phyloP scores from a whole-genome alignment of 2,113 vertebrate species.

The Parus major region DNA sequence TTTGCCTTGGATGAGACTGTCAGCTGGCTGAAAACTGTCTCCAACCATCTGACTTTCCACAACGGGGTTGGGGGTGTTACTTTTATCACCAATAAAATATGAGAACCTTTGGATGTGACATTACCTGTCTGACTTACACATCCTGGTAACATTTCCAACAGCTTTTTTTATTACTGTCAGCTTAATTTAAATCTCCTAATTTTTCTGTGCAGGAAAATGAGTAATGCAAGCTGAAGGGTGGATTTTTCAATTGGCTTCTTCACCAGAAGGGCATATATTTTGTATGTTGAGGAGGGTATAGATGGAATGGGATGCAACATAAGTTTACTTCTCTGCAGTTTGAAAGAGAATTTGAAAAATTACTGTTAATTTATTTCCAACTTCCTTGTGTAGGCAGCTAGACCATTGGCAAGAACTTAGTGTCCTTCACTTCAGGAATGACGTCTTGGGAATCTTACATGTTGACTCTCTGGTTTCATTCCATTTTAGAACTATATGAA shows the following conservation, averaged over 20 bases:
- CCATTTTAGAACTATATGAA: constrained; percentile 35
- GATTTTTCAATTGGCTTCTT: background rate
- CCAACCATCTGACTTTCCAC: constrained; percentile 56
- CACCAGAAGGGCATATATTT: background rate
- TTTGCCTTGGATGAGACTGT: constrained; percentile 56
- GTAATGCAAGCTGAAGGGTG: background rate
- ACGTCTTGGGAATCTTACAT: background rate
- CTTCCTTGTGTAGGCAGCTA: background rate
- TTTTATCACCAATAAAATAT: constrained; percentile 41
- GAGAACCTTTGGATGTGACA: constrained; percentile 16
- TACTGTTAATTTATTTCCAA: background rate
- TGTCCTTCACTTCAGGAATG: background rate
- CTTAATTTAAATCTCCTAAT: background rate
- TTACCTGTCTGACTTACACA: constrained; percentile 11
- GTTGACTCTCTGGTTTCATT: constrained; percentile 22
- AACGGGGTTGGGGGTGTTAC: background rate
- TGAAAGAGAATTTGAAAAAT: background rate
- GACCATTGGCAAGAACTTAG: background rate
- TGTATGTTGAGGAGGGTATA: background rate
- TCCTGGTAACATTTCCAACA: constrained; percentile 10
- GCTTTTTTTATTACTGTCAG: background rate
- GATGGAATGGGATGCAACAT: background rate
- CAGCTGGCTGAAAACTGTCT: constrained; percentile 59
- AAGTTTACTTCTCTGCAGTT: background rate
- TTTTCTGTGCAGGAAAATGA: constrained; percentile 1